Conservation (phyloP, 2,888 invertebrate species). For the Pristionchus entomophagus region DNA sequence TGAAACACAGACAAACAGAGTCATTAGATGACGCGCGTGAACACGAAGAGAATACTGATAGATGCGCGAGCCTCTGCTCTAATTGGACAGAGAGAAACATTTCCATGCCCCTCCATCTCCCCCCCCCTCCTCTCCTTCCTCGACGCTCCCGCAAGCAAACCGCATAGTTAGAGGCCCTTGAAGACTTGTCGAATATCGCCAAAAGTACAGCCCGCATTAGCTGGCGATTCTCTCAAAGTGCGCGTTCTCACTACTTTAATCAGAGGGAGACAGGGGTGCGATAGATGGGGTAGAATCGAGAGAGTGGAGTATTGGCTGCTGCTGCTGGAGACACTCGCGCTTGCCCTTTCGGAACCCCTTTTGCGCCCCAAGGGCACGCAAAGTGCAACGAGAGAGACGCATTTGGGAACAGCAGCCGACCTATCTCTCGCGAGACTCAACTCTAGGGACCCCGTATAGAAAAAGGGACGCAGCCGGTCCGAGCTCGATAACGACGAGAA, state of each 20-base stretch:
- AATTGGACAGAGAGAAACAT: constrained; percentile 14
- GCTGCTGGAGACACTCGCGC: too few relatives aligned
- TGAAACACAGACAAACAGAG: constrained; percentile 14
- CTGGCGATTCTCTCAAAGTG: constrained; percentile 14
- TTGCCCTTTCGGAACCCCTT: constrained; percentile 8
- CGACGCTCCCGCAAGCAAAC: not conserved
- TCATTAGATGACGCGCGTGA: constrained; percentile 24
- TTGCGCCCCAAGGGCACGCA: not conserved
- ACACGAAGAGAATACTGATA: not conserved
- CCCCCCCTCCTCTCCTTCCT: not conserved
- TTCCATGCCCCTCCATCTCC: not conserved
- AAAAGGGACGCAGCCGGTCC: constrained; percentile 21
- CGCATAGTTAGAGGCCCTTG: constrained; percentile 2
- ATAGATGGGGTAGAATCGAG: not conserved
- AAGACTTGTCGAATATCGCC: too few relatives aligned
- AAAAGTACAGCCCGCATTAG: not conserved
- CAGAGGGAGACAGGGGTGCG: not conserved
- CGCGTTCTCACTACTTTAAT: constrained; percentile 31
- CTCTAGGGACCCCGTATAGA: not conserved
- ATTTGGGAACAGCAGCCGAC: not conserved
- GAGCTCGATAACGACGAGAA: not conserved
- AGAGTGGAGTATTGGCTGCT: not conserved
- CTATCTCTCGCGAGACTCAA: too few relatives aligned
- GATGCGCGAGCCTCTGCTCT: not conserved
- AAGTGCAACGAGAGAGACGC: constrained; percentile 7